phyloP scores from a whole-genome alignment of 53 echinoderm and acorn worm genomes.

The Actinopyga echinites region DNA sequence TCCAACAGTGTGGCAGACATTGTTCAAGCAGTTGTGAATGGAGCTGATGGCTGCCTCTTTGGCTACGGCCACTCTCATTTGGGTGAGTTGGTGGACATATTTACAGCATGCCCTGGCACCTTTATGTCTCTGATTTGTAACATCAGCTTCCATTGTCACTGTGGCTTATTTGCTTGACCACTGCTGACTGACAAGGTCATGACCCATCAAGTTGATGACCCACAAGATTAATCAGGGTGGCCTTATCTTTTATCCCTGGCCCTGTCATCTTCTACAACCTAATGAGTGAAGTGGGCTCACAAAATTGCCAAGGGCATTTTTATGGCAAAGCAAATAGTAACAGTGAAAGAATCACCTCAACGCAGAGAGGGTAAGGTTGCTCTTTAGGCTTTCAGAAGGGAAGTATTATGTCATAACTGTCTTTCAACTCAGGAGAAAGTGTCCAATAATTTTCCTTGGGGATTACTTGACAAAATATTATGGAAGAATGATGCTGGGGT shows the following conservation, averaged over 20 bases:
- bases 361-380: no score
- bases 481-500: no score
- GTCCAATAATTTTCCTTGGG: no score
- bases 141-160: not conserved
- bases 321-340: not conserved
- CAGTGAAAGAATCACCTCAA: not conserved
- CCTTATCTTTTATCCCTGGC: not conserved
- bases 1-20: conserved; percentile 94
- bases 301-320: conserved; percentile 2
- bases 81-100: conserved; percentile 59
- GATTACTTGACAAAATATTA: no score
- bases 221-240: not conserved
- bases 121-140: not conserved
- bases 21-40: conserved; percentile 93
- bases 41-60: conserved; percentile 97
- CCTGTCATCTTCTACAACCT: not conserved
- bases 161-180: conserved; percentile 18
- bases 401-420: no score
- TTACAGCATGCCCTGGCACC: not conserved
- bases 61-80: conserved; percentile 93
- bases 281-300: conserved; percentile 19
- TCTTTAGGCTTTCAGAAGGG: no score
- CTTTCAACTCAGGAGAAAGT: no score
- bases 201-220: not conserved
- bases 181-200: conserved; percentile 14